These are phyloP conservation scores for Dermolepida albohirtum DNA, from an alignment of 2,888 invertebrate genomes.

Conservation along the genomic window DNA sequence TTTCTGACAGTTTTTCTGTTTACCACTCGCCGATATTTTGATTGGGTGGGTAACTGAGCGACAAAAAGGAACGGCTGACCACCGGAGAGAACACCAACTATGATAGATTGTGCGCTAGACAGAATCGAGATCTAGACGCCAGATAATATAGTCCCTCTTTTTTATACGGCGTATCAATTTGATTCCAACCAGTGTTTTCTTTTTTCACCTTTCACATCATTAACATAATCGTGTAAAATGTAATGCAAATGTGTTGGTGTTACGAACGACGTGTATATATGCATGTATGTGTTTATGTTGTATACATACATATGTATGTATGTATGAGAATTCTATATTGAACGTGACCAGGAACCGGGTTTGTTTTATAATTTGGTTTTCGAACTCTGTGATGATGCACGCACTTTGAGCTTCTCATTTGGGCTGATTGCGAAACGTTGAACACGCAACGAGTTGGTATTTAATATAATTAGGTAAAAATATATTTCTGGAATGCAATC, in stretches of 20 bases:
- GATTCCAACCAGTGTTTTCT: slow-evolving; percentile 12
- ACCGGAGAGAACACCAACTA: slow-evolving; percentile 24
- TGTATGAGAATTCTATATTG: too few species aligned
- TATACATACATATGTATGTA: too few species aligned
- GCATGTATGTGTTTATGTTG: neutral
- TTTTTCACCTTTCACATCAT: slow-evolving; percentile 37
- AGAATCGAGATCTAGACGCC: slow-evolving; percentile 25
- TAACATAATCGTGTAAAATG: slow-evolving; percentile 38
- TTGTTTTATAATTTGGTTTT: too few species aligned
- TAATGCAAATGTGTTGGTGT: slow-evolving; percentile 3
- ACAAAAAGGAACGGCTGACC: slow-evolving; percentile 29
- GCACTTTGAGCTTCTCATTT: too few species aligned
- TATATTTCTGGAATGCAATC: too few species aligned
- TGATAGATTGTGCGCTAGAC: slow-evolving; percentile 28
- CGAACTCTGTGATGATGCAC: too few species aligned
- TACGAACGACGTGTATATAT: slow-evolving; percentile 6
- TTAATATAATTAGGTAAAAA: too few species aligned
- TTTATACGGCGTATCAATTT: slow-evolving; percentile 11
- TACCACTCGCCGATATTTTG: slow-evolving; percentile 38
- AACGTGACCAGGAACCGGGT: too few species aligned
- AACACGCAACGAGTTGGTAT: too few species aligned
- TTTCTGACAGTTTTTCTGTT: slow-evolving; percentile 39
- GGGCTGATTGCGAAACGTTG: too few species aligned
- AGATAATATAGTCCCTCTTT: slow-evolving; percentile 21
- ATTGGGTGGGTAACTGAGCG: slow-evolving; percentile 34